These are phyloP conservation scores for Neostethus bicornis DNA, from an alignment of 2,797 vertebrate genomes.

Conservation along the genomic window DNA sequence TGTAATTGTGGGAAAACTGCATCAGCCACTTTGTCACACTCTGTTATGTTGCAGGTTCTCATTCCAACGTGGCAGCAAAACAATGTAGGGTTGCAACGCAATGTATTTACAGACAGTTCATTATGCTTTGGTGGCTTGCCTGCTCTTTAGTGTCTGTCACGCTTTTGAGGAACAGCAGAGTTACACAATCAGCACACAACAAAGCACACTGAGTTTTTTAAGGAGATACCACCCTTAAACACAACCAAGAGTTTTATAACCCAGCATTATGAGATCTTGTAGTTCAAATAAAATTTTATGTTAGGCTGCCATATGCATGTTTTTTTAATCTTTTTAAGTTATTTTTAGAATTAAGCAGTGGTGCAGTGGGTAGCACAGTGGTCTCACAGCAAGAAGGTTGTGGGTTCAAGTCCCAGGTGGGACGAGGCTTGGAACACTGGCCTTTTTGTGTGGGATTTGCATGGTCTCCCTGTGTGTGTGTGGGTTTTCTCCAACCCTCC, in stretches of 20 bases:
- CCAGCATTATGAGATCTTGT: background rate
- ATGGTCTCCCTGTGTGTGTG: too few relatives aligned
- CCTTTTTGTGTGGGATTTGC: too few relatives aligned
- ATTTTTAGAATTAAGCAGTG: background rate
- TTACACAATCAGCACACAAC: background rate
- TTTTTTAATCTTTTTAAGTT: slow-evolving; percentile 4
- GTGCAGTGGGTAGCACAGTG: background rate
- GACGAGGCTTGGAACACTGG: too few relatives aligned
- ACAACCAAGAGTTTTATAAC: background rate
- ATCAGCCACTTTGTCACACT: too few relatives aligned
- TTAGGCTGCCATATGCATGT: background rate
- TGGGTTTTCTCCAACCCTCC: too few relatives aligned
- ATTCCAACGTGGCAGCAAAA: too few relatives aligned
- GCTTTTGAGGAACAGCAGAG: background rate
- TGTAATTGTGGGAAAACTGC: too few relatives aligned
- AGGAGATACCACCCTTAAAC: background rate
- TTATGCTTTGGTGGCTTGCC: background rate
- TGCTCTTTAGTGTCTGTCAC: background rate
- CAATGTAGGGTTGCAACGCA: too few relatives aligned
- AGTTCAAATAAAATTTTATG: background rate
- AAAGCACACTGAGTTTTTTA: background rate
- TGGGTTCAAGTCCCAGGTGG: too few relatives aligned
- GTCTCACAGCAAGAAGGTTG: too few relatives aligned
- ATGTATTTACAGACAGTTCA: background rate
- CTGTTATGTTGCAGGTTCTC: too few relatives aligned